A percentile compares a stretch with the other conserved stretches of the same genome.
These are phyloP conservation scores for Odontamblyopus rebecca DNA, from an alignment of 2,797 vertebrate genomes.

Conservation along the genomic window DNA sequence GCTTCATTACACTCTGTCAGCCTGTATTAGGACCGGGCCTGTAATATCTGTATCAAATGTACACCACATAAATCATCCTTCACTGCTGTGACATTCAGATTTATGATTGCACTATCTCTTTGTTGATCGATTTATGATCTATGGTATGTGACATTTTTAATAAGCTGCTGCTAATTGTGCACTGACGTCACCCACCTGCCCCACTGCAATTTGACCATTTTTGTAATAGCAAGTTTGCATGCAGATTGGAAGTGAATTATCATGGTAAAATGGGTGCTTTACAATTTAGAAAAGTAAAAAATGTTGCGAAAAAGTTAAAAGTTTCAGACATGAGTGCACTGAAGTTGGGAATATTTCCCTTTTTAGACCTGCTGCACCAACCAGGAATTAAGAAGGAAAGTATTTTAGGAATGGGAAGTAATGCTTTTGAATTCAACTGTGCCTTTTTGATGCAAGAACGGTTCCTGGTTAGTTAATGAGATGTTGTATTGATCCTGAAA, in stretches of 20 bases:
- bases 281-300: background rate
- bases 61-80: constrained; percentile 43
- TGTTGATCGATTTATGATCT: constrained; percentile 56
- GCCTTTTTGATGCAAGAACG: background rate
- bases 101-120: constrained; percentile 25
- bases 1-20: background rate
- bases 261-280: background rate
- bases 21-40: background rate
- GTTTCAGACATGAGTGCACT: background rate
- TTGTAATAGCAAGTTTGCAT: background rate
- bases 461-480: background rate
- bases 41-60: constrained; percentile 13
- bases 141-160: constrained; percentile 68
- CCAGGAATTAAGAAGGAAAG: background rate
- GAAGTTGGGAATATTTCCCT: background rate
- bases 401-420: background rate
- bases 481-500: background rate
- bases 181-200: constrained; percentile 38
- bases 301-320: background rate
- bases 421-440: background rate
- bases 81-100: constrained; percentile 54
- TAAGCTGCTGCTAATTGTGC: constrained; percentile 62
- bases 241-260: background rate
- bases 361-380: background rate
- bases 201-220: constrained; percentile 34